Evolutionary conservation across 1,140 invertebrate genomes (phyloP).

Genomic region (Colletes latitarsis): DNA sequence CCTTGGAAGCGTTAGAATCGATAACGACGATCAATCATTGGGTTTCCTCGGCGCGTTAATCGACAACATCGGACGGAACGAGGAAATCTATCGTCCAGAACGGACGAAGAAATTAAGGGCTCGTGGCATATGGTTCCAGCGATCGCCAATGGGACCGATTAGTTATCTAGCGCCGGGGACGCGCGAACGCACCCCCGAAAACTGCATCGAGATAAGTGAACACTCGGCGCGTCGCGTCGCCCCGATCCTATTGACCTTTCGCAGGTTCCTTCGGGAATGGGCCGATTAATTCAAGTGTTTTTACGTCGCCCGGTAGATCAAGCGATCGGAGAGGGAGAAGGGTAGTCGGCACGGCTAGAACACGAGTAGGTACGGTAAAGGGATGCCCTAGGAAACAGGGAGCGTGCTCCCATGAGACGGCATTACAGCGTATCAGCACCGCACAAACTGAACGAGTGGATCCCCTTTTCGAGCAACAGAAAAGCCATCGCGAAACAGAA

Average conservation of each 20-base stretch:
- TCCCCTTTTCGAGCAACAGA: conserved; percentile 61
- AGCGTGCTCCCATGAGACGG: conserved; percentile 71
- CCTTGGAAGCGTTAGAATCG: too few species aligned
- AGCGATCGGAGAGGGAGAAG: neutral
- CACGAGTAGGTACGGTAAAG: conserved; percentile 46
- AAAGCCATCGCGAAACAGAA: conserved; percentile 14
- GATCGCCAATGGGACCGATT: conserved; percentile 52
- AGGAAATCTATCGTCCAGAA: conserved; percentile 26
- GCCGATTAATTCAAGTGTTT: conserved; percentile 72
- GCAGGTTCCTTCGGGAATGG: conserved; percentile 67
- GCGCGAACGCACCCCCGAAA: conserved; percentile 5
- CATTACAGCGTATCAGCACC: conserved; percentile 80
- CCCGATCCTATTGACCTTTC: conserved; percentile 69
- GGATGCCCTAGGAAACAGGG: conserved; percentile 50
- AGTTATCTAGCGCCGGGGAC: conserved; percentile 34
- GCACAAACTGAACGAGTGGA: conserved; percentile 76
- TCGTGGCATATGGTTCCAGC: conserved; percentile 51
- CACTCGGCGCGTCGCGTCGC: conserved; percentile 17
- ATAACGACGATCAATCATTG: neutral
- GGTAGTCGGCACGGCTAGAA: conserved; percentile 25
- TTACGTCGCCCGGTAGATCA: conserved; percentile 54
- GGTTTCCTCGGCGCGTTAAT: neutral
- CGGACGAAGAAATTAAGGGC: neutral
- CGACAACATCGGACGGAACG: neutral
- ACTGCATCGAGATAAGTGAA: conserved; percentile 61